Evolutionary conservation across 30 jellyfish, hydroid and myxozoan genomes (phyloP).

Genomic region (Hydra vulgaris): DNA sequence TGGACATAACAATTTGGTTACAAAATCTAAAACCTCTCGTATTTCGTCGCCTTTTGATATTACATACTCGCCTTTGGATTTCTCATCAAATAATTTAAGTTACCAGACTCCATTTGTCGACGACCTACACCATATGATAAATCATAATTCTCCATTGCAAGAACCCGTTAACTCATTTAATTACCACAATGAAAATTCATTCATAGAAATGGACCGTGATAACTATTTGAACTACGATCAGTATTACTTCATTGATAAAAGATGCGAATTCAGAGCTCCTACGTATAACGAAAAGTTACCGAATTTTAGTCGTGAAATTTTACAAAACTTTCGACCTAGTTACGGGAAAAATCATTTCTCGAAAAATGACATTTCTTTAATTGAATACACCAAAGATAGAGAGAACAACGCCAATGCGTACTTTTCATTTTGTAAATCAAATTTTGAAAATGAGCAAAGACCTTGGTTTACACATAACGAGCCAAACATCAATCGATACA

Average conservation of each 20-base stretch:
- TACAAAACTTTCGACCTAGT: neutral
- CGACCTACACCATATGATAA: neutral
- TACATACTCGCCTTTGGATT: neutral
- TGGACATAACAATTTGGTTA: neutral
- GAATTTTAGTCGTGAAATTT: neutral
- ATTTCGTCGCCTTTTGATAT: neutral
- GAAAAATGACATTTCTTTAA: neutral
- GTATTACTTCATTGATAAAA: neutral
- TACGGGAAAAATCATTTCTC: neutral
- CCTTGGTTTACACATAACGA: slow-evolving; percentile 1
- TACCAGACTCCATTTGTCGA: neutral
- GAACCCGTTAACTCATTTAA: neutral
- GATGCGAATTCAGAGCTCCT: neutral
- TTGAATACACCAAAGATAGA: neutral
- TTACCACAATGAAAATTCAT: neutral
- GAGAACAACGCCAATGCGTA: neutral
- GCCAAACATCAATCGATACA: neutral
- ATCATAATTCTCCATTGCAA: neutral
- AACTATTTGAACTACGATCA: neutral
- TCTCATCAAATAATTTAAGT: neutral
- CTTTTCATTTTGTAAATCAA: neutral
- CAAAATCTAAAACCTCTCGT: neutral
- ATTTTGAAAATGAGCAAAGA: neutral
- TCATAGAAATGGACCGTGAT: neutral
- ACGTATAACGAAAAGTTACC: neutral